A percentile compares a stretch with the other conserved stretches of the same genome.
phyloP scores from a whole-genome alignment of 2,888 invertebrate genomes.

The Leucoptera coffeella region DNA sequence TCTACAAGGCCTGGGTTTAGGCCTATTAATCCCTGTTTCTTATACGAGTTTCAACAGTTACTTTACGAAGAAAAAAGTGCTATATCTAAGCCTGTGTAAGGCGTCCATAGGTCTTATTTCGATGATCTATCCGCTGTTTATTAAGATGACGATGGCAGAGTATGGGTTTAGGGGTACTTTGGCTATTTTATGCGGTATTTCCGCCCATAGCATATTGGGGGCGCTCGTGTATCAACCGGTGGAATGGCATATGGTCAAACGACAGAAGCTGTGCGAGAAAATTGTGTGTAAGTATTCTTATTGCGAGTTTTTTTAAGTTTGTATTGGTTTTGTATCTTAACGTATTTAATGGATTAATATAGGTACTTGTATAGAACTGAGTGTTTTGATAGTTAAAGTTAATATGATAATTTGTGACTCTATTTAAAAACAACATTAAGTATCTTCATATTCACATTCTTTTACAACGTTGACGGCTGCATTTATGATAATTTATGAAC shows the following conservation, averaged over 20 bases:
- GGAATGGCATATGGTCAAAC: constrained; percentile 60
- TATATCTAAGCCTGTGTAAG: constrained; percentile 67
- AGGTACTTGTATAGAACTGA: too few relatives aligned
- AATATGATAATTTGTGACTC: too few relatives aligned
- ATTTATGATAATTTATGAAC: not conserved
- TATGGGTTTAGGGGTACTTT: constrained; percentile 69
- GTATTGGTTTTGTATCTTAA: constrained; percentile 2
- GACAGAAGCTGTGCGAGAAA: constrained; percentile 27
- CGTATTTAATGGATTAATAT: not conserved
- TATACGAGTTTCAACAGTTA: constrained; percentile 71
- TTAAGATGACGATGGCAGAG: constrained; percentile 54
- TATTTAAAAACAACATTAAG: too few relatives aligned
- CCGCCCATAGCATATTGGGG: constrained; percentile 61
- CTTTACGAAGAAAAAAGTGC: constrained; percentile 62
- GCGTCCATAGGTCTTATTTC: constrained; percentile 61
- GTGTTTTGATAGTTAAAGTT: too few relatives aligned
- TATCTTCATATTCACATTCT: too few relatives aligned
- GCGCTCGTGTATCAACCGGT: constrained; percentile 68
- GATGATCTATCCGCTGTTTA: constrained; percentile 61
- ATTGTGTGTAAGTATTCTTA: constrained; percentile 33
- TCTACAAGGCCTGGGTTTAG: constrained; percentile 61
- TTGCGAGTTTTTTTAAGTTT: constrained; percentile 1
- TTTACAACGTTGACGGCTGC: too few relatives aligned
- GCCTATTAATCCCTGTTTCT: constrained; percentile 64
- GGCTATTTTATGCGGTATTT: constrained; percentile 61